Conservation (phyloP, 2,888 invertebrate species). For the Metopia argyrocephala region DNA sequence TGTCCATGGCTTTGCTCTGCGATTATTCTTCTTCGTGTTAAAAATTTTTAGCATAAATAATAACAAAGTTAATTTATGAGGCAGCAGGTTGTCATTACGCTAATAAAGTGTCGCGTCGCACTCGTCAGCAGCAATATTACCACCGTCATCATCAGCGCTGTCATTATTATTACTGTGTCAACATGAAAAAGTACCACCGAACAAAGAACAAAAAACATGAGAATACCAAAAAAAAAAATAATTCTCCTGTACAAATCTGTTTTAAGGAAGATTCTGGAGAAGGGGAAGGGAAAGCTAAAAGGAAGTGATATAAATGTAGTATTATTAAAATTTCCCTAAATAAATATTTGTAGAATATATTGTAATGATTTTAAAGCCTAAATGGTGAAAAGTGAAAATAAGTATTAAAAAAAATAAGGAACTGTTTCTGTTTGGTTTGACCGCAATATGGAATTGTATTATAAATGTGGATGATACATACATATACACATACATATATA, state of each 20-base stretch:
- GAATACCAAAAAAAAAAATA: neutral
- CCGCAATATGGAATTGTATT: no score
- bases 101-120: constrained; percentile 55
- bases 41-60: constrained; percentile 52
- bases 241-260: neutral
- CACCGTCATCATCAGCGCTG: constrained; percentile 2
- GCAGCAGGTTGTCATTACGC: constrained; percentile 64
- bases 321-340: constrained; percentile 43
- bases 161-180: constrained; percentile 43
- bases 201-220: constrained; percentile 1
- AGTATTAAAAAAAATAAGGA: neutral
- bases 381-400: constrained; percentile 8
- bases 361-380: constrained; percentile 8
- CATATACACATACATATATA: no score
- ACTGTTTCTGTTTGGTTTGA: neutral
- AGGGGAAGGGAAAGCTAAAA: neutral
- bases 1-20: neutral
- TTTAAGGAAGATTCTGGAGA: neutral
- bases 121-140: constrained; percentile 9
- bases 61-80: constrained; percentile 63
- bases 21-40: constrained; percentile 13
- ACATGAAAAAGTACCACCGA: neutral
- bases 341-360: constrained; percentile 36
- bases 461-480: no score
- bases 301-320: constrained; percentile 1